phyloP scores from a whole-genome alignment of 2,797 vertebrate genomes.

The Atherinosoma microstoma region DNA sequence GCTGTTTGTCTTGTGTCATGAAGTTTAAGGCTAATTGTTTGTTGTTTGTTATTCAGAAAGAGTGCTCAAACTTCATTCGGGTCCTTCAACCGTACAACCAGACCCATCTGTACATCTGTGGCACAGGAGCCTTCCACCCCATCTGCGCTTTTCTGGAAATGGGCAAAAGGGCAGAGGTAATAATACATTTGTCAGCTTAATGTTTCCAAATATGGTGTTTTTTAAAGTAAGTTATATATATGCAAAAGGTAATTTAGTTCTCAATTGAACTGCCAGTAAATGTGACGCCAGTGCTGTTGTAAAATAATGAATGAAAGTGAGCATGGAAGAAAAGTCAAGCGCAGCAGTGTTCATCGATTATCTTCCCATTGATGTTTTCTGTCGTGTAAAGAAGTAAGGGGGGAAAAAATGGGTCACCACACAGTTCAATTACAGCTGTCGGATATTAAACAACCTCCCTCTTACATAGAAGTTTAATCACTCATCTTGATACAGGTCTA shows the following conservation, averaged over 20 bases:
- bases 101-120: slow-evolving; percentile 95
- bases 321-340: slow-evolving; percentile 1
- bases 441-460: slow-evolving; percentile 58
- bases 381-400: slow-evolving; percentile 49
- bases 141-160: slow-evolving; percentile 95
- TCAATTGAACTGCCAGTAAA: slow-evolving; percentile 15
- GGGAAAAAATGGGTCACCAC: slow-evolving; percentile 23
- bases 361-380: slow-evolving; percentile 58
- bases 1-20: slow-evolving; percentile 9
- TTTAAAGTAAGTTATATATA: slow-evolving; percentile 25
- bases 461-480: slow-evolving; percentile 67
- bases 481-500: slow-evolving; percentile 60
- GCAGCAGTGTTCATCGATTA: slow-evolving; percentile 34
- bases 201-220: background rate
- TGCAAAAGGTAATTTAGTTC: slow-evolving; percentile 33
- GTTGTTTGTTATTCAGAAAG: slow-evolving; percentile 85
- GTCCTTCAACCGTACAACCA: slow-evolving; percentile 95
- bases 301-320: slow-evolving; percentile 29
- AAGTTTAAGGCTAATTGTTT: slow-evolving; percentile 3
- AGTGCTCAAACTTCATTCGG: slow-evolving; percentile 98
- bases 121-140: slow-evolving; percentile 97
- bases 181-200: slow-evolving; percentile 33
- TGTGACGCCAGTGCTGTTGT: background rate
- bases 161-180: slow-evolving; percentile 97
- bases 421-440: slow-evolving; percentile 28